phyloP scores from a whole-genome alignment of 2,113 vertebrate species.

The Misgurnus anguillicaudatus region DNA sequence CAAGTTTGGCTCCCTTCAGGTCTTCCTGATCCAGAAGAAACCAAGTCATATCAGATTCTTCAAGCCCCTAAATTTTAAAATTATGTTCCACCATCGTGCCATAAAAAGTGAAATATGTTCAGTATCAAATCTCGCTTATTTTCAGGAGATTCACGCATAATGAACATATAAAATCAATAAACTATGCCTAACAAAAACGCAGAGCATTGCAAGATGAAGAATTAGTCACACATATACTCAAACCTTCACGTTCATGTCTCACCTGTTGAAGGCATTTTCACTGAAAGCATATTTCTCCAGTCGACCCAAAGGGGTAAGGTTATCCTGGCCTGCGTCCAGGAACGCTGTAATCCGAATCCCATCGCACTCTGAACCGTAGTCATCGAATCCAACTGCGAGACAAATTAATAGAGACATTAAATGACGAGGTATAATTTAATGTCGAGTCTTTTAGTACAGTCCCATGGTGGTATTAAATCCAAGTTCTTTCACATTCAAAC shows the following conservation, averaged over 20 bases:
- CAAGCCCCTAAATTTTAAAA: background rate
- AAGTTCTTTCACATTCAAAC: background rate
- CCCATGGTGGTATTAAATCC: background rate
- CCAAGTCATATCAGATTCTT: constrained; percentile 9
- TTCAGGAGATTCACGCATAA: background rate
- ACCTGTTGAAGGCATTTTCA: constrained; percentile 89
- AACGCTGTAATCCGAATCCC: constrained; percentile 86
- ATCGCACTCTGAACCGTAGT: constrained; percentile 85
- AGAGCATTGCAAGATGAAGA: background rate
- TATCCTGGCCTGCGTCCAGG: constrained; percentile 85
- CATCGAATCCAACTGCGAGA: constrained; percentile 85
- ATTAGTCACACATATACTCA: too few species aligned
- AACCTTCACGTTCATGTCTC: constrained; percentile 39
- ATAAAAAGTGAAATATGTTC: background rate
- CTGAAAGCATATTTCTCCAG: constrained; percentile 90
- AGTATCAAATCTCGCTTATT: background rate
- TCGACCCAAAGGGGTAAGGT: constrained; percentile 80
- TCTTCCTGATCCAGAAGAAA: background rate
- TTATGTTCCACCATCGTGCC: background rate
- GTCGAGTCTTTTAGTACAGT: background rate
- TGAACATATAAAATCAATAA: background rate
- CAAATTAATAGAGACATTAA: background rate
- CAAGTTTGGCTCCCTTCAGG: background rate
- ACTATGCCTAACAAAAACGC: constrained; percentile 3
- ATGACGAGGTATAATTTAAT: background rate